Conservation (phyloP, 1,140 invertebrate genomes). For the Conus betulinus region DNA sequence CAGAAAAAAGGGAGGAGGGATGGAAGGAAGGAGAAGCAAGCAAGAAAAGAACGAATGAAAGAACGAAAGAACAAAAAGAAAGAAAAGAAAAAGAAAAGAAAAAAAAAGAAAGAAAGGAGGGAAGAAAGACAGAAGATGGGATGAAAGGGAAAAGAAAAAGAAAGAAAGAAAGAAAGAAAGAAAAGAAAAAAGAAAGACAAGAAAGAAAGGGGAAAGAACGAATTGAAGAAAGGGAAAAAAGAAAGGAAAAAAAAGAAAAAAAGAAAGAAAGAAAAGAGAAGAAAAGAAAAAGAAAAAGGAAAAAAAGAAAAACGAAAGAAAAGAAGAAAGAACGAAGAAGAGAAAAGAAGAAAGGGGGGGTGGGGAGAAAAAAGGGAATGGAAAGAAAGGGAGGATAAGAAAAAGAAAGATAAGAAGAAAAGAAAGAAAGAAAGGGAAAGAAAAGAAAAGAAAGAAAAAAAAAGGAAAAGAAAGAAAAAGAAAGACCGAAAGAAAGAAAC, state of each 20-base stretch:
- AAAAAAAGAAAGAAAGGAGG: neutral
- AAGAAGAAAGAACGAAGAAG: neutral
- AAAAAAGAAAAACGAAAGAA: neutral
- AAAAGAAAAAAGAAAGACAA: neutral
- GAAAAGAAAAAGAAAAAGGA: neutral
- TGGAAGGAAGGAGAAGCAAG: too few species aligned
- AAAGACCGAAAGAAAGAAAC: neutral
- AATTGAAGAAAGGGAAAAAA: neutral
- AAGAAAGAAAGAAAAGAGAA: neutral
- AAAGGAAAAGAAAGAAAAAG: neutral
- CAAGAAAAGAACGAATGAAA: neutral
- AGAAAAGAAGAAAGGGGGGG: neutral
- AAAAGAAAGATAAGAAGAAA: too few species aligned
- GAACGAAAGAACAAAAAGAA: neutral
- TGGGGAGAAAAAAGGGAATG: neutral
- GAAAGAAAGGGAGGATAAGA: too few species aligned
- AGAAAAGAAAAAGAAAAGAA: neutral
- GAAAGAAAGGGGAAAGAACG: neutral
- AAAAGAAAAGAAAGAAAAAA: neutral
- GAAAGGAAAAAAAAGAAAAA: neutral
- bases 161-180: neutral
- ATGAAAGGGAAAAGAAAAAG: neutral
- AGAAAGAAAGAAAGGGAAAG: neutral
- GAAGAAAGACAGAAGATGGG: neutral
- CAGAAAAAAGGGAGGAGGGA: too few species aligned